Conservation (phyloP, 2,888 invertebrate genomes). For the Platerodrilus igneus region DNA sequence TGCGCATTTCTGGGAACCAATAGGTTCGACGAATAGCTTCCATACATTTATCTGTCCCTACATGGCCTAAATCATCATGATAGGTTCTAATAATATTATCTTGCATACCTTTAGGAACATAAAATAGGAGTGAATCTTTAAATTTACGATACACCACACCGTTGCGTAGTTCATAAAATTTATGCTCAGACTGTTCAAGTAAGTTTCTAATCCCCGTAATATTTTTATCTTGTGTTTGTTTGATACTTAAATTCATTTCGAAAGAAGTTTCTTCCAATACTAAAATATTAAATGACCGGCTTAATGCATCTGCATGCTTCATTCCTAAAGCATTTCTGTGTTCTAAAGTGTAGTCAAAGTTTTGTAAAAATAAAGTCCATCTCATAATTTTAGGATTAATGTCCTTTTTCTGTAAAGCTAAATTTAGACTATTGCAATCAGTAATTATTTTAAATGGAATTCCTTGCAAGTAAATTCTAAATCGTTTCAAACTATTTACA, state of each 20-base stretch:
- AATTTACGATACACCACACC: constrained; percentile 10
- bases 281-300: constrained; percentile 4
- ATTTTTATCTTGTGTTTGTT: constrained; percentile 1
- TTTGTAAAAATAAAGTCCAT: too few relatives aligned
- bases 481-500: too few relatives aligned
- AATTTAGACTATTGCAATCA: too few relatives aligned
- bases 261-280: constrained; percentile 6
- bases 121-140: constrained; percentile 18
- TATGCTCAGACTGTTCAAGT: constrained; percentile 4
- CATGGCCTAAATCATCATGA: constrained; percentile 35
- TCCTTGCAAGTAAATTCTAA: too few relatives aligned
- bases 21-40: constrained; percentile 5
- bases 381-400: too few relatives aligned
- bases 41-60: constrained; percentile 20
- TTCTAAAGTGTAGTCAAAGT: too few relatives aligned
- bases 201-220: constrained; percentile 1
- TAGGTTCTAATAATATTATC: constrained; percentile 26
- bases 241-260: constrained; percentile 1
- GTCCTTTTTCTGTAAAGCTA: too few relatives aligned
- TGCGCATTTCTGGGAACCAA: constrained; percentile 8
- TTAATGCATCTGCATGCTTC: constrained; percentile 9
- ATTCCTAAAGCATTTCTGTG: neutral
- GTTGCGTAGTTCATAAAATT: constrained; percentile 5
- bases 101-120: constrained; percentile 30
- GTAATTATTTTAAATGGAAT: too few relatives aligned